These are phyloP conservation scores for Pionites leucogaster DNA, from an alignment of 2,113 vertebrate species.

Conservation along the genomic window DNA sequence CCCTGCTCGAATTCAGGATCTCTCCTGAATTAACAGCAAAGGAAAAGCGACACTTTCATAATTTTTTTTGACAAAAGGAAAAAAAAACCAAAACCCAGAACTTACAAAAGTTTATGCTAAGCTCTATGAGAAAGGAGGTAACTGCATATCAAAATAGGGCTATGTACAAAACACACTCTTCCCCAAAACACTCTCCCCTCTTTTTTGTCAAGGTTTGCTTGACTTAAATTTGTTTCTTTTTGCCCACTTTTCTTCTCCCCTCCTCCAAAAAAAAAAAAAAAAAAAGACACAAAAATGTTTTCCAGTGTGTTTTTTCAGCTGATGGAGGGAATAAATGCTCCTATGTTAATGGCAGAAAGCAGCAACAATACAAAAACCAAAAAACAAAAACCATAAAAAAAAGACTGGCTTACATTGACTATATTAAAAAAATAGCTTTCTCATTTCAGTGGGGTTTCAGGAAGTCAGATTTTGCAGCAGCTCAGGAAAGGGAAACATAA, in stretches of 20 bases:
- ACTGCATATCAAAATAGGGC: constrained; percentile 41
- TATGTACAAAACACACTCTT: background rate
- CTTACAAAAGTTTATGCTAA: constrained; percentile 78
- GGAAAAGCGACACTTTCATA: constrained; percentile 89
- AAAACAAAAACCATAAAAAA: background rate
- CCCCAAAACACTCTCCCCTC: background rate
- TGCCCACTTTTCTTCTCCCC: background rate
- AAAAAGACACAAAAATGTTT: background rate
- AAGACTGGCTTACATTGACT: background rate
- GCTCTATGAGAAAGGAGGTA: constrained; percentile 40
- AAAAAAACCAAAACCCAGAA: background rate
- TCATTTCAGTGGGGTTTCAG: background rate
- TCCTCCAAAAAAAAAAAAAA: background rate
- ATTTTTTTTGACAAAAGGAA: constrained; percentile 81
- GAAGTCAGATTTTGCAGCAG: constrained; percentile 5
- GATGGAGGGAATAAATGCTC: background rate
- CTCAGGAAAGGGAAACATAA: constrained; percentile 13
- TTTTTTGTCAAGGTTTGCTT: background rate
- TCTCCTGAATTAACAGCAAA: constrained; percentile 85
- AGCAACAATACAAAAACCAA: background rate
- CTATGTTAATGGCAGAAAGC: background rate
- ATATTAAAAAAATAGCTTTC: background rate
- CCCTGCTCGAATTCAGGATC: constrained; percentile 87
- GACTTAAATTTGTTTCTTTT: background rate
- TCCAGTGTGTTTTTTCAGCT: background rate